Evolutionary conservation across 2,888 invertebrate genomes (phyloP).

Genomic region (Isotomurus palustris): DNA sequence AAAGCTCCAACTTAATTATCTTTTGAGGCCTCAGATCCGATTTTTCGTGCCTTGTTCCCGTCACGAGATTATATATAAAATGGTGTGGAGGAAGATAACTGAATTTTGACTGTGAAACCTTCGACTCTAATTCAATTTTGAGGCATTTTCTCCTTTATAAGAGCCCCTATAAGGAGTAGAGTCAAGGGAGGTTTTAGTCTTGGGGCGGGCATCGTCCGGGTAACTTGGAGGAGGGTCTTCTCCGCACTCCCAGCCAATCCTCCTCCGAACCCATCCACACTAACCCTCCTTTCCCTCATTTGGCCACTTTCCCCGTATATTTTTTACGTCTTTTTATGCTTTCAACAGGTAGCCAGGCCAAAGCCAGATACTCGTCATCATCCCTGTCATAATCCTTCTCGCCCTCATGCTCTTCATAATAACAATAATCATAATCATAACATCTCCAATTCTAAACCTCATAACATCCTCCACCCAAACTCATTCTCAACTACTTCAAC

Average conservation of each 20-base stretch:
- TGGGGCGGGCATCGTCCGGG: slow-evolving; percentile 12
- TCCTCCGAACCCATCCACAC: slow-evolving; percentile 24
- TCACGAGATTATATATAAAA: slow-evolving; percentile 42
- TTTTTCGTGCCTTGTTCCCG: slow-evolving; percentile 37
- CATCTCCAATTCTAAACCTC: slow-evolving; percentile 9
- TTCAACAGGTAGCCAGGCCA: slow-evolving; percentile 43
- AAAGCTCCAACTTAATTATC: slow-evolving; percentile 45
- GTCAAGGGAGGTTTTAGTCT: slow-evolving; percentile 17
- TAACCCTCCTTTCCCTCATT: slow-evolving; percentile 6
- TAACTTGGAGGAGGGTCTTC: slow-evolving; percentile 32
- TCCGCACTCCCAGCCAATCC: background rate
- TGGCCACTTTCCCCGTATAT: slow-evolving; percentile 11
- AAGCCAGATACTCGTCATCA: too few relatives aligned
- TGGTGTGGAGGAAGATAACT: slow-evolving; percentile 41
- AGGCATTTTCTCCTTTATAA: slow-evolving; percentile 47
- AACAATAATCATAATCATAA: slow-evolving; percentile 15
- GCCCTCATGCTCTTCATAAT: slow-evolving; percentile 4
- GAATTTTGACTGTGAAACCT: slow-evolving; percentile 47
- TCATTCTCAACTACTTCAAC: background rate
- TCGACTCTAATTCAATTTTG: slow-evolving; percentile 48
- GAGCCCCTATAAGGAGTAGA: slow-evolving; percentile 44
- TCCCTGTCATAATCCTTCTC: slow-evolving; percentile 8
- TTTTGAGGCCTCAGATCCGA: slow-evolving; percentile 45
- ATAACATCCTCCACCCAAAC: background rate
- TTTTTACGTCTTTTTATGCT: slow-evolving; percentile 32